Evolutionary conservation across 1,140 invertebrate genomes (phyloP), one percentile per base, ranked within the genome.

Genomic region (Drosophila arizonae): DNA sequence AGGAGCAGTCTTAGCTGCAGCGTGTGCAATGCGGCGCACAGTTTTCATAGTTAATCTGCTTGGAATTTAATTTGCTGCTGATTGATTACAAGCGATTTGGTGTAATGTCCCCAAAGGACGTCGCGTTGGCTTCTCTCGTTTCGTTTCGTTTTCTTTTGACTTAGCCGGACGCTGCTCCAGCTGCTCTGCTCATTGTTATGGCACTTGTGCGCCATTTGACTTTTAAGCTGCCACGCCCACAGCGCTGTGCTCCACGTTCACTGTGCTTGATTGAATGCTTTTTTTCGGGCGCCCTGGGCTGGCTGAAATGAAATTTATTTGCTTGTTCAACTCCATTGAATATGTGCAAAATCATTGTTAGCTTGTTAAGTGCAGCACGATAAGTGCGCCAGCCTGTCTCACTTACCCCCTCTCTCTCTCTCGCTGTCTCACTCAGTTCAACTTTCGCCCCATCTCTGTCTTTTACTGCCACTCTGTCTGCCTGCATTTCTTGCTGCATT

Each of bases 21-120:
- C 46, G 41, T 43, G 45, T 58, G 72, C 68, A 73, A 46, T 50
- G 71, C 64, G 64, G 58, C 70, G 65, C 71, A 84, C 74, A 75
- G 79, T 75, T 70, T 39, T 74, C 69, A 75, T 73, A 75, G 72
- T 82, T 90, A 90, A 87, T 90, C 82, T 78, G 71, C 87, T 79
- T 63, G 62, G 72, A 90, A 90, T 90, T 90, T 90, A 90, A 90
- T 90, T 90, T 90, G 66, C 74, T 51, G 66, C 67, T 90, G 87
- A 90, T 90, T 90, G 87, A 90, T 90, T 82, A 65, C 87, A 64
- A 79, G 62, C 87, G 77, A 90, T 90, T 90, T 82, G 65, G 70
- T 67, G 65, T 80, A 87, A 90, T 78, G 72, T 90, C 68, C 72
- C 82, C 81, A 64, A 72, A 46, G 67, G 73, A 33, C 77, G 36